These are phyloP conservation scores for Pyrocephalus nanus DNA, from an alignment of 2,797 vertebrate species.

Conservation along the genomic window DNA sequence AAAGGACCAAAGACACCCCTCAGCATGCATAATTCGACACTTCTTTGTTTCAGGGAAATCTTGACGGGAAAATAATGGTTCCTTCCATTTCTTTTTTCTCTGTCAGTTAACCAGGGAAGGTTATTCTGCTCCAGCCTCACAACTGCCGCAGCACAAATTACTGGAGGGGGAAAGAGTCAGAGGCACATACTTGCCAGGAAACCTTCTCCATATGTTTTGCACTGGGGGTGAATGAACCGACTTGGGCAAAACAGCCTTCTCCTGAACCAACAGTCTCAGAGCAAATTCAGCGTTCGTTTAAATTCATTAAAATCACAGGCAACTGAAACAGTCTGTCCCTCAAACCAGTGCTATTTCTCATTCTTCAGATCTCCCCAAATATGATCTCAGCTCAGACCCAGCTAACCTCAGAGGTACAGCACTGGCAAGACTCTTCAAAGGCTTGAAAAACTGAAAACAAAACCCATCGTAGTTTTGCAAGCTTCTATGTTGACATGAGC, in stretches of 20 bases:
- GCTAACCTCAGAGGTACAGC: not conserved
- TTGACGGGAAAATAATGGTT: constrained; percentile 68
- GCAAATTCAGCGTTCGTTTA: accelerated
- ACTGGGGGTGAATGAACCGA: not conserved
- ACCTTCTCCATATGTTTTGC: not conserved
- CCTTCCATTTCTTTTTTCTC: constrained; percentile 62
- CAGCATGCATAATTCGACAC: constrained; percentile 66
- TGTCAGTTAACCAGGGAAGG: constrained; percentile 55
- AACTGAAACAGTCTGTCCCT: not conserved
- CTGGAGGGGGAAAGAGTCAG: not conserved
- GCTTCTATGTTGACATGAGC: not conserved
- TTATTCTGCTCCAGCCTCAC: constrained; percentile 45
- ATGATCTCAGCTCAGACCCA: not conserved
- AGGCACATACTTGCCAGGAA: constrained; percentile 11
- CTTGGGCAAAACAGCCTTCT: not conserved
- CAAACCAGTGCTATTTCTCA: not conserved
- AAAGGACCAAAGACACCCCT: constrained; percentile 61
- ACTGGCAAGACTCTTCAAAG: not conserved
- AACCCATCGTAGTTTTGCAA: not conserved
- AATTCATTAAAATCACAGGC: not conserved
- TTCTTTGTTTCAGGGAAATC: constrained; percentile 69
- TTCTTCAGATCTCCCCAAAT: not conserved
- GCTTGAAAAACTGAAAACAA: not conserved
- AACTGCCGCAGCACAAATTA: constrained; percentile 56
- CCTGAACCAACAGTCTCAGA: not conserved